A percentile compares a stretch with the other conserved stretches of the same genome.
Conservation (phyloP, 2,888 invertebrate genomes). For the Idaea aversata region DNA sequence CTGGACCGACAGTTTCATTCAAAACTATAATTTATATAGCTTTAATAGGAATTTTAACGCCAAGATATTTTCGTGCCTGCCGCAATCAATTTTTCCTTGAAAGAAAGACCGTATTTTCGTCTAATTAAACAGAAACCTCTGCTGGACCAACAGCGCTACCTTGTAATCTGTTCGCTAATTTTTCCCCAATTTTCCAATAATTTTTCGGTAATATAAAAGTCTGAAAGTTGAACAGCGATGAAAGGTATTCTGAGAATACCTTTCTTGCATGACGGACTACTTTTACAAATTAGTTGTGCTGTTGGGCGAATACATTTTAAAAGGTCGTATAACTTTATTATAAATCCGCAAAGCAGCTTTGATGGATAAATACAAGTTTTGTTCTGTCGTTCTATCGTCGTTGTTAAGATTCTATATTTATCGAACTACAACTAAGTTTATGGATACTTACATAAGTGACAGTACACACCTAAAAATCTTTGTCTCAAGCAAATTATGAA, state of each 20-base stretch:
- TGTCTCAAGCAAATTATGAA: too few relatives aligned
- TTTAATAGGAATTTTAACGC: too few relatives aligned
- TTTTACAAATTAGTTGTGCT: conserved; percentile 24
- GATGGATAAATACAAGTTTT: background rate
- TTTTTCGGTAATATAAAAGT: conserved; percentile 9
- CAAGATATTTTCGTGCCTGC: background rate
- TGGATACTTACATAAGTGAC: too few relatives aligned
- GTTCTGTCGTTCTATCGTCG: background rate
- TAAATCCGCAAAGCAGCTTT: conserved; percentile 11
- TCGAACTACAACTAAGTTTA: too few relatives aligned
- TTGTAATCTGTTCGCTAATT: background rate
- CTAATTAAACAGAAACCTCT: background rate
- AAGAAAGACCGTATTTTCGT: background rate
- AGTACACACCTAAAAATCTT: too few relatives aligned
- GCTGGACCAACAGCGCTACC: background rate
- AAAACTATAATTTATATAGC: too few relatives aligned
- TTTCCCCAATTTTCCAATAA: conserved; percentile 7
- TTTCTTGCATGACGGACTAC: conserved; percentile 13
- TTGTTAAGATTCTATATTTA: background rate
- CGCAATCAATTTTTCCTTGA: background rate
- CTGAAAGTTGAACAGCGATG: conserved; percentile 8
- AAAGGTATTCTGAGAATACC: conserved; percentile 15
- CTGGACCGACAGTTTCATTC: too few relatives aligned
- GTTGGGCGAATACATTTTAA: conserved; percentile 14
- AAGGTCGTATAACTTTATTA: conserved; percentile 17